phyloP scores from a whole-genome alignment of 1,140 invertebrate species.

The Babylonia areolata region DNA sequence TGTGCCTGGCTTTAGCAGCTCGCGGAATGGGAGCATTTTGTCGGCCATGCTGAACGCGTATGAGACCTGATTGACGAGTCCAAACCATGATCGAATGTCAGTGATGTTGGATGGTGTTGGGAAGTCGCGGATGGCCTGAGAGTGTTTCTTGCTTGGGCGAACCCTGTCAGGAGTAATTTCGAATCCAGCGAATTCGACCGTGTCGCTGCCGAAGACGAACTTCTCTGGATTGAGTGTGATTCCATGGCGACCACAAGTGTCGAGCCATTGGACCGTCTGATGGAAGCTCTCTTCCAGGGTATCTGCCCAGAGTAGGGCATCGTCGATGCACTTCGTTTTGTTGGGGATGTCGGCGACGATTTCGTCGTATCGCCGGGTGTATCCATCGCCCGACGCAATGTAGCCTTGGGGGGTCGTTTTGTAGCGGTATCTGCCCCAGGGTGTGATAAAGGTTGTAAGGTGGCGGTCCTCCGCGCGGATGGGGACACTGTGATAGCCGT shows the following conservation, averaged over 20 bases:
- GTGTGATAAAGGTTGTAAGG: no score
- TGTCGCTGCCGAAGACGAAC: conserved; percentile 51
- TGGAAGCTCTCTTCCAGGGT: conserved; percentile 49
- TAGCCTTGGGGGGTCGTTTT: conserved; percentile 44
- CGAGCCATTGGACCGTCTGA: no score
- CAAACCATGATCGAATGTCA: conserved; percentile 57
- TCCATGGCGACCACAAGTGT: conserved; percentile 53
- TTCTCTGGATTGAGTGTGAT: conserved; percentile 67
- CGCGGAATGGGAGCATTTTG: conserved; percentile 46
- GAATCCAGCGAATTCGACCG: conserved; percentile 61
- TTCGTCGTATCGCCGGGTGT: conserved; percentile 47
- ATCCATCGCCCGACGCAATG: conserved; percentile 51
- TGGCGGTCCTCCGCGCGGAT: no score
- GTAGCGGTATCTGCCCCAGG: no score
- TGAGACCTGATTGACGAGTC: conserved; percentile 56
- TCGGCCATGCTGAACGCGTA: conserved; percentile 50
- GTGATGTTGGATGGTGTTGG: conserved; percentile 48
- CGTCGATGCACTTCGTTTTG: conserved; percentile 61
- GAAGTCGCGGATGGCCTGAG: conserved; percentile 48
- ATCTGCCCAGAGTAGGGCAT: conserved; percentile 46
- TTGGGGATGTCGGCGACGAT: no score
- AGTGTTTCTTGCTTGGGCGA: conserved; percentile 31
- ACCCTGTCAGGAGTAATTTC: conserved; percentile 50
- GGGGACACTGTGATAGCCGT: no score
- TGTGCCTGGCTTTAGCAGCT: conserved; percentile 46